Percentiles rank a stretch among this genome's conserved stretches.
Evolutionary conservation across 2,797 vertebrate genomes (phyloP).

Genomic region (Labeo calbasu): DNA sequence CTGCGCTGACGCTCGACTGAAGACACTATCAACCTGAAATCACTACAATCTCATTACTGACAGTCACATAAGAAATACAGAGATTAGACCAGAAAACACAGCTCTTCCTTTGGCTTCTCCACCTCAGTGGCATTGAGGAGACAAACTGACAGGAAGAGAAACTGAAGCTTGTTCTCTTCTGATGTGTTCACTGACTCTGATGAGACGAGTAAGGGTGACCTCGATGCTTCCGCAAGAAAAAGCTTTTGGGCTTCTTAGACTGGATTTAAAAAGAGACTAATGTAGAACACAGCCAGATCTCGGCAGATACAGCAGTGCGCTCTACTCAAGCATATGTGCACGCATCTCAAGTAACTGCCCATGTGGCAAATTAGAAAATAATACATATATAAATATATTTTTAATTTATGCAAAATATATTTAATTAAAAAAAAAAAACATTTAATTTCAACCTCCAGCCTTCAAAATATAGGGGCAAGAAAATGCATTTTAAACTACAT

Average conservation of each 20-base stretch:
- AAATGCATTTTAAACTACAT: no score
- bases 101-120: slow-evolving; percentile 69
- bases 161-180: slow-evolving; percentile 74
- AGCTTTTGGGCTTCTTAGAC: neutral
- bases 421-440: no score
- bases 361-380: no score
- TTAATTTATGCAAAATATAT: no score
- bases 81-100: slow-evolving; percentile 65
- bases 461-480: no score
- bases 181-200: slow-evolving; percentile 71
- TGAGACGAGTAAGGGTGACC: slow-evolving; percentile 69
- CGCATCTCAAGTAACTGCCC: neutral
- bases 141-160: slow-evolving; percentile 69
- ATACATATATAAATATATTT: neutral
- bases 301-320: neutral
- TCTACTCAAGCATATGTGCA: neutral
- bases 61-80: slow-evolving; percentile 72
- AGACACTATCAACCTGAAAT: slow-evolving; percentile 70
- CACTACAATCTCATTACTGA: slow-evolving; percentile 73
- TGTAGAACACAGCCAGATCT: neutral
- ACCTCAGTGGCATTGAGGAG: slow-evolving; percentile 62
- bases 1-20: slow-evolving; percentile 57
- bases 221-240: slow-evolving; percentile 62
- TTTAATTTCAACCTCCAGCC: no score
- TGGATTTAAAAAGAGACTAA: neutral